Evolutionary conservation across 2,888 invertebrate species (phyloP), one percentile per base, ranked within the genome.

Genomic region (Netelia inedita): DNA sequence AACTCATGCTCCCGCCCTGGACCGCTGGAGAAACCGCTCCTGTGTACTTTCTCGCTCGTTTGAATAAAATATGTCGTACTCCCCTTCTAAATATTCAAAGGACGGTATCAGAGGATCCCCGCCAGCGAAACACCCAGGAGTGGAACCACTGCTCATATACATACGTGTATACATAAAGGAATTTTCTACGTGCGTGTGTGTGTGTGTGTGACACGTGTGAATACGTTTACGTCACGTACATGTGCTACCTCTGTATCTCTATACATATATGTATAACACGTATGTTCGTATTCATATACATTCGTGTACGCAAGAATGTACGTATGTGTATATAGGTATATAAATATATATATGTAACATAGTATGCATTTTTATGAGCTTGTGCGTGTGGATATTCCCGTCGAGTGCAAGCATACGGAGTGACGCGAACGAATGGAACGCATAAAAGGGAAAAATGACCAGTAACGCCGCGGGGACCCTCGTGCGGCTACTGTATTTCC

Each of bases 391-490:
- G 66, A 73, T 85, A 74, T 80, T 71, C 72, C 57, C 61, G 85
- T 75, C 53, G 74, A 79, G 83, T 65, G 88, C 87, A 86, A 84
- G 87, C 86, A 83, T 83, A 88, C 79, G 86, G 87, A 89, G 88
- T 91, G 92, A 92, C 92, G 88, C 89, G 89, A 91, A 92, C 92
- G 91, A 92, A 93, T 92, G 92, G 91, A 91, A 91, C 89, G 91
- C 91, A 91, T 93, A 93, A 93, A 93, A 91, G 89, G 91, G 91
- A 93, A 92, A 93, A 93, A 93, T 93, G 92, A 92, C 91, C 91
- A 87, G 88, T 88, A 89, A 87, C 92, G 85, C 79, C 82, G 61
- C 61, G 55, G 91, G 91, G 90, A 89, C 89, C 88, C 87, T 88
- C 84, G 91, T 85, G 87, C 86, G 81, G 86, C 87, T 86, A 43